These are phyloP conservation scores for Pandemis corylana DNA, from an alignment of 2,888 invertebrate genomes.

Conservation along the genomic window DNA sequence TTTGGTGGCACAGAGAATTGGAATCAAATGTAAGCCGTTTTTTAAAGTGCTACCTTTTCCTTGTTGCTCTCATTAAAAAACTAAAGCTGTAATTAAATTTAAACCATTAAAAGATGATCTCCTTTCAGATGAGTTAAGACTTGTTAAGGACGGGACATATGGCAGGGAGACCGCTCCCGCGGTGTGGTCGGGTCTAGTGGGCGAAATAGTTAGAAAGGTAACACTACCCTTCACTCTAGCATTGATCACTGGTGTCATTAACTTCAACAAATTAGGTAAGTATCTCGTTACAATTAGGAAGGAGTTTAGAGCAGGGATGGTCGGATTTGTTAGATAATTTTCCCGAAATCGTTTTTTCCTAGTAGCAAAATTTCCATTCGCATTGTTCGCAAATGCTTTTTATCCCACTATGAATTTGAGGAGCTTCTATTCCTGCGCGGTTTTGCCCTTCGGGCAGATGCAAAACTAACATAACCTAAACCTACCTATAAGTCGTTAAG, in stretches of 20 bases:
- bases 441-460: no score
- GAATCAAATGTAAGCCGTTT: constrained; percentile 91
- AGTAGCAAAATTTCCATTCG: no score
- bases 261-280: background rate
- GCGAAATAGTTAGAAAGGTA: constrained; percentile 94
- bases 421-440: no score
- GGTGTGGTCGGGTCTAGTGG: constrained; percentile 95
- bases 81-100: background rate
- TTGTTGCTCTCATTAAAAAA: background rate
- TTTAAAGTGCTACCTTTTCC: background rate
- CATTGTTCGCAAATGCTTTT: no score
- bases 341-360: no score
- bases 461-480: no score
- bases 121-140: constrained; percentile 90
- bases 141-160: constrained; percentile 94
- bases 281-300: background rate
- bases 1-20: constrained; percentile 90
- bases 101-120: background rate
- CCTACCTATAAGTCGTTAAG: no score
- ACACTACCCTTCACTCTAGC: constrained; percentile 53
- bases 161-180: constrained; percentile 91
- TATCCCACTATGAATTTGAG: no score
- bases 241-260: constrained; percentile 1
- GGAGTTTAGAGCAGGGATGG: background rate
- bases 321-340: background rate